These are phyloP conservation scores for Catocala sponsa DNA, from an alignment of 2,888 invertebrate genomes.

Conservation along the genomic window DNA sequence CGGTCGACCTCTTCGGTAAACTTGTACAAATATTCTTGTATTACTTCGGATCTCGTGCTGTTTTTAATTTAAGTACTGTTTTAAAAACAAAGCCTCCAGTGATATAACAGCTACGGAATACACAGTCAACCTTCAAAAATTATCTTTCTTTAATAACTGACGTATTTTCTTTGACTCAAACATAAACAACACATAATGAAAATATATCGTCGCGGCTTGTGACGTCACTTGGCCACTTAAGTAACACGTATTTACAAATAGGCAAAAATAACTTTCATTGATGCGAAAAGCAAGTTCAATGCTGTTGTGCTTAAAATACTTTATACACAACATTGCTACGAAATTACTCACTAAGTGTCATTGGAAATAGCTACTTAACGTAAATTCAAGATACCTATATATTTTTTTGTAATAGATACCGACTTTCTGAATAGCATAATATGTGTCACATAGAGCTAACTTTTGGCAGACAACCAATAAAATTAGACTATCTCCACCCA, in stretches of 20 bases:
- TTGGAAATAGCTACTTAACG: constrained; percentile 54
- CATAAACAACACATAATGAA: neutral
- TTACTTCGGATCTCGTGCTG: too few species aligned
- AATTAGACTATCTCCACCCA: constrained; percentile 62
- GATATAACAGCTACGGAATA: neutral
- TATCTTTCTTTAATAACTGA: neutral
- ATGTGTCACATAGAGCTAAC: constrained; percentile 49
- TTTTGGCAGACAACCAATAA: constrained; percentile 69
- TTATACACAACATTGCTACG: constrained; percentile 53
- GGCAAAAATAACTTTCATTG: constrained; percentile 60
- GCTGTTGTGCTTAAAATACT: constrained; percentile 68
- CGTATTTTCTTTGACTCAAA: neutral
- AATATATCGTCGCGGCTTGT: constrained; percentile 1
- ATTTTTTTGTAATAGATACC: constrained; percentile 50
- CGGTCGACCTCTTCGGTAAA: too few species aligned
- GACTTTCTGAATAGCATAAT: constrained; percentile 51
- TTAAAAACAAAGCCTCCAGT: neutral
- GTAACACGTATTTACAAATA: constrained; percentile 38
- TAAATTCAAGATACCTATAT: constrained; percentile 39
- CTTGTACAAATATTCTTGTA: too few species aligned
- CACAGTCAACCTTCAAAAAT: neutral
- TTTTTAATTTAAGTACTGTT: too few species aligned
- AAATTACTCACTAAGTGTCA: constrained; percentile 56
- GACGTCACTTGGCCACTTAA: constrained; percentile 18
- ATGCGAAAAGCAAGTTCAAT: constrained; percentile 68